Base-by-base conservation (phyloP, 2,797 vertebrate genomes). In the Hafferia zeledoni region DNA sequence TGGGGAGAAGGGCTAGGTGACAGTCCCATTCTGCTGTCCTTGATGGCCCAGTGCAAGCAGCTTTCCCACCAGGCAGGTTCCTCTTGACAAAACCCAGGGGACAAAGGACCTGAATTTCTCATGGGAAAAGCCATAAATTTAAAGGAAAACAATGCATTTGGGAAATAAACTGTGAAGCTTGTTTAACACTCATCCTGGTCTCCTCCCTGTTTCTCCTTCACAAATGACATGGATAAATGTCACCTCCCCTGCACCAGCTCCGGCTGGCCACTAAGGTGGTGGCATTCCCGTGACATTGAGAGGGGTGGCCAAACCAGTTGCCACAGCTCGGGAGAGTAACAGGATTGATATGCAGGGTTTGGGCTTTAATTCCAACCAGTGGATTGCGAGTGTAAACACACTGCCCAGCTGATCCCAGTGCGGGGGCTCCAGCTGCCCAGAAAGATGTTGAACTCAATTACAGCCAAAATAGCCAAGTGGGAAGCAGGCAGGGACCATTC, bases 261-360 rank as follows among this genome's bases (percentile, higher is more conserved):
- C 2, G 5, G 43, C 46, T 2, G 0, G 70, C 67, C 92, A 75
- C 55, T 11, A 10, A 63, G 52, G 77, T 25, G 3, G 77, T 94
- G 90, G 94, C 92, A 90, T 94, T 96, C 82, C 87, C 23, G 30
- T 93, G 93, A 90, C 84, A 90, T 86, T 96, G 94, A 8, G 52
- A 93, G 52, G 79, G 68, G 82, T 82, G 91, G 87, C 87, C 92
- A 94, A 91, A 83, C 24, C 91, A 93, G 95, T 95, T 5, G 37
- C 92, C 83, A 92, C 71, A 91, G 95, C 72, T 95, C 6, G 0
- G 61, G 69, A 95, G 77, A 87, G 19, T 94, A 97, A 95, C 90
- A 94, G 95, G 94, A 92, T 96, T 90, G 92, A 87, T 63, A 68
- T 39, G 90, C 56, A 64, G 93, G 89, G 65, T 81, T 89, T 88